phyloP scores from a whole-genome alignment of 2,797 vertebrate species.

The Crax fasciolata region DNA sequence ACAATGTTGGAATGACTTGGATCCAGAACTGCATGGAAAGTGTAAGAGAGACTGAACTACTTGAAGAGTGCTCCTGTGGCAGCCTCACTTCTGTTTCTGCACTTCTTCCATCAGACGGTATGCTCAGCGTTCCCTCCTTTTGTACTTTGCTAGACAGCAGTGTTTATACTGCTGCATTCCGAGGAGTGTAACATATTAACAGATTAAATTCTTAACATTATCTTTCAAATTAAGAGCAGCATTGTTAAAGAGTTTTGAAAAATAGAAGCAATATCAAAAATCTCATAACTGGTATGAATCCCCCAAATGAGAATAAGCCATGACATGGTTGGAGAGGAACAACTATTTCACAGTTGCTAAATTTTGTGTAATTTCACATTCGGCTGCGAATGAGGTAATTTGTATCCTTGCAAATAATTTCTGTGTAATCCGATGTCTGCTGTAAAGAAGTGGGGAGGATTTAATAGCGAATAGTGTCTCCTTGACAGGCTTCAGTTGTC shows the following conservation, averaged over 20 bases:
- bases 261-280: not conserved
- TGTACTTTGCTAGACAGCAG: not conserved
- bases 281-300: not conserved
- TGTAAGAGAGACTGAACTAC: conserved; percentile 25
- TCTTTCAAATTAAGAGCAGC: not conserved
- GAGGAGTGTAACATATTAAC: not conserved
- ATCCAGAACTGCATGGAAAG: conserved; percentile 48
- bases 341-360: not conserved
- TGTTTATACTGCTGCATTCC: not conserved
- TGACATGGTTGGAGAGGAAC: not conserved
- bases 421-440: not conserved
- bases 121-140: rapidly evolving
- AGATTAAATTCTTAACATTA: not conserved
- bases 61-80: conserved; percentile 6
- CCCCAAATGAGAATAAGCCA: not conserved
- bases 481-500: not conserved
- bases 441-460: not conserved
- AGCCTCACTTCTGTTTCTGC: not conserved
- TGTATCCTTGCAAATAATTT: not conserved
- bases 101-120: not conserved
- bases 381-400: not conserved
- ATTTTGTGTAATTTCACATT: conserved; percentile 5
- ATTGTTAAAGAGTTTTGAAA: not conserved
- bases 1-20: conserved; percentile 25
- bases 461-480: not conserved